Evolutionary conservation across 2,888 invertebrate genomes (phyloP).

Genomic region (Orthonychiurus folsomi): DNA sequence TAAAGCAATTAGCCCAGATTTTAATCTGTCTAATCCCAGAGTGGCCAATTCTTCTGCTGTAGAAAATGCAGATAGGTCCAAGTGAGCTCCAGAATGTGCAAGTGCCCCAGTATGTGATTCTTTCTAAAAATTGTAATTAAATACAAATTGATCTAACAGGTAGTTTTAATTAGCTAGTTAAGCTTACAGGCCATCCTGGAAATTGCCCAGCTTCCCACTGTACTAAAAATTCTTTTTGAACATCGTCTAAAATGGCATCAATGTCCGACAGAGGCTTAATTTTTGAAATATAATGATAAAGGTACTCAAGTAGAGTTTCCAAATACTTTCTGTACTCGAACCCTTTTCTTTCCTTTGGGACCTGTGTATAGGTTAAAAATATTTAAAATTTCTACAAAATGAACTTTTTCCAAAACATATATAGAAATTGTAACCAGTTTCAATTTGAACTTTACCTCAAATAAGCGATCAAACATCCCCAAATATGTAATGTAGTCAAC

Average conservation of each 20-base stretch:
- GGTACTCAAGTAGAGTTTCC: constrained; percentile 69
- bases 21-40: constrained; percentile 89
- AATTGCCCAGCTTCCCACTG: constrained; percentile 85
- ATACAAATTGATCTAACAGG: background rate
- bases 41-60: constrained; percentile 96
- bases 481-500: constrained; percentile 93
- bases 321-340: constrained; percentile 78
- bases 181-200: constrained; percentile 82
- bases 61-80: constrained; percentile 96
- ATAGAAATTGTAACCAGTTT: too few species aligned
- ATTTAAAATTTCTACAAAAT: too few species aligned
- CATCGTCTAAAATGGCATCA: constrained; percentile 64
- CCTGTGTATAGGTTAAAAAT: too few species aligned
- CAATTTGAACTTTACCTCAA: constrained; percentile 53
- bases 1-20: constrained; percentile 91
- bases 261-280: constrained; percentile 80
- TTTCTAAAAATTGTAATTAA: constrained; percentile 53
- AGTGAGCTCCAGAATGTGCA: constrained; percentile 87
- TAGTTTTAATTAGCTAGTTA: constrained; percentile 13
- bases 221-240: constrained; percentile 67
- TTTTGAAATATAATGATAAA: constrained; percentile 70
- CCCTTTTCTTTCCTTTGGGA: constrained; percentile 77
- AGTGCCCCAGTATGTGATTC: constrained; percentile 82
- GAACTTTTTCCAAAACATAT: too few species aligned
- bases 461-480: constrained; percentile 86